Conservation (phyloP, 2,113 vertebrate species). For the Poicephalus meyeri region DNA sequence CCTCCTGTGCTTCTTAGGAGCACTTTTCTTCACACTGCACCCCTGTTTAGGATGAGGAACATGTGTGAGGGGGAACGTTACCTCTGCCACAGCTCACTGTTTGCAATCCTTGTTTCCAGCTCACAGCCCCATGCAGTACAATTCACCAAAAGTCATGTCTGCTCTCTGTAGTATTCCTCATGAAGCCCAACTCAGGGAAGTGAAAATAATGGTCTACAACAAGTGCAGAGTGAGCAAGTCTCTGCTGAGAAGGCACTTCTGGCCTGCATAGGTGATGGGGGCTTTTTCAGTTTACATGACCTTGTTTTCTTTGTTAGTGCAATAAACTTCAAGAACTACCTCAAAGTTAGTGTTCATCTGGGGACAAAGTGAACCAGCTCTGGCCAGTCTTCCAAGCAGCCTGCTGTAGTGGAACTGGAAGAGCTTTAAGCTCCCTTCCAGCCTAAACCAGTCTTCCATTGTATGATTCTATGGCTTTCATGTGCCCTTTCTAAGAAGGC, state of each 20-base stretch:
- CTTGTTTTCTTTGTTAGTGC: neutral
- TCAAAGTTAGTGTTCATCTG: neutral
- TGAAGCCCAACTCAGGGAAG: fast-evolving
- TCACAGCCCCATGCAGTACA: neutral
- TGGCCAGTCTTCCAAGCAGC: neutral
- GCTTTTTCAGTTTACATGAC: neutral
- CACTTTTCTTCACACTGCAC: neutral
- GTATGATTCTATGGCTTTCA: neutral
- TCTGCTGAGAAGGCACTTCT: neutral
- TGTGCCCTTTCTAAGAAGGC: neutral
- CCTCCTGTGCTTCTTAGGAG: neutral
- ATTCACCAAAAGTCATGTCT: neutral
- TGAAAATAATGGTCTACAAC: neutral
- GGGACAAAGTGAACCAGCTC: neutral
- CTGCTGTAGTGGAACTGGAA: neutral
- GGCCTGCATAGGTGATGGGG: neutral
- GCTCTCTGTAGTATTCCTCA: neutral
- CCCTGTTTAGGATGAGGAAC: fast-evolving
- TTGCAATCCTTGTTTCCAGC: neutral
- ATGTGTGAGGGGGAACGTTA: neutral
- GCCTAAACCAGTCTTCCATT: neutral
- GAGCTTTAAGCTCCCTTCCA: neutral
- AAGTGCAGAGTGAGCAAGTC: neutral
- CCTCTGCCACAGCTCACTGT: neutral
- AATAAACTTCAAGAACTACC: neutral